Evolutionary conservation across 2,113 vertebrate species (phyloP).

Genomic region (Ahaetulla prasina): DNA sequence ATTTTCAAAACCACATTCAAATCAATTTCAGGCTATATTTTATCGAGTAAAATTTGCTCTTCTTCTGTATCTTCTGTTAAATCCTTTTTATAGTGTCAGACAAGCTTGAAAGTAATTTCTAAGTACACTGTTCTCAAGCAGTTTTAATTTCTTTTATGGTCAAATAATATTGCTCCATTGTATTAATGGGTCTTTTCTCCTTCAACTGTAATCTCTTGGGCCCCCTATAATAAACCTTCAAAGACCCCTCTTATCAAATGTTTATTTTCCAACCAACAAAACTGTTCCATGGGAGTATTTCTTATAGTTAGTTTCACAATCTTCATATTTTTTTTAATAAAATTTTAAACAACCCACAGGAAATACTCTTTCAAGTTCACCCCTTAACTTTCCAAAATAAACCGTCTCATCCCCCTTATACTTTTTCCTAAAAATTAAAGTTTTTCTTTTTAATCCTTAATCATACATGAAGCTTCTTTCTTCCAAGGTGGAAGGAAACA

Average conservation of each 20-base stretch:
- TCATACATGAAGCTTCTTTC: not conserved
- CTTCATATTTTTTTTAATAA: not conserved
- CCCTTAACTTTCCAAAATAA: not conserved
- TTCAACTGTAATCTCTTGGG: not conserved
- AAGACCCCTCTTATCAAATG: not conserved
- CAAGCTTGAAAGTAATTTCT: not conserved
- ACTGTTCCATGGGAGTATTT: not conserved
- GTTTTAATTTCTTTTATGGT: not conserved
- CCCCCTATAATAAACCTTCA: not conserved
- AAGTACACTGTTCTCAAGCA: not conserved
- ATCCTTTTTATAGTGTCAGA: not conserved
- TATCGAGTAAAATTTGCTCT: not conserved
- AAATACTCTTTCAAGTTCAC: not conserved
- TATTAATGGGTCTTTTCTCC: not conserved
- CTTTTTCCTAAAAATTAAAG: not conserved
- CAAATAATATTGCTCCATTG: not conserved
- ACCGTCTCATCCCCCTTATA: not conserved
- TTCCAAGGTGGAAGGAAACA: not conserved
- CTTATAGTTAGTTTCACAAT: not conserved
- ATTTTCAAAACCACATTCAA: not conserved
- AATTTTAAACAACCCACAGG: not conserved
- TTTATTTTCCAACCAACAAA: not conserved
- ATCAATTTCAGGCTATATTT: not conserved
- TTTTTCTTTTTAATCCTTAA: not conserved
- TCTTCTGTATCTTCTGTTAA: not conserved